phyloP scores from a whole-genome alignment of 2,888 invertebrate genomes.

The Augochlorella aurata region DNA sequence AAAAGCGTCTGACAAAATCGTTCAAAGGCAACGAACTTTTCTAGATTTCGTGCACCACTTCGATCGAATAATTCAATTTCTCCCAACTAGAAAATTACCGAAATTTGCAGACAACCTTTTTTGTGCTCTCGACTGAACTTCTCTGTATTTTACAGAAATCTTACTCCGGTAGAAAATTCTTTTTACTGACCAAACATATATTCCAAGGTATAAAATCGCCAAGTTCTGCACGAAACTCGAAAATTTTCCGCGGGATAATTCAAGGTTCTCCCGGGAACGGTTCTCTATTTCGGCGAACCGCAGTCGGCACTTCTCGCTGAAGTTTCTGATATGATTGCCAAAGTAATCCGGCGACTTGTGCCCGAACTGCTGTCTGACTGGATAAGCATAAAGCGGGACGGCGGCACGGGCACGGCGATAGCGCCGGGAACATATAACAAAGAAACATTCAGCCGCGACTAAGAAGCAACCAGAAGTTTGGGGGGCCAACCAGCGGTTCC shows the following conservation, averaged over 20 bases:
- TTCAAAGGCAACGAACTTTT: neutral
- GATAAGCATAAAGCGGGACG: conserved; percentile 70
- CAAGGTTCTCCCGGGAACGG: neutral
- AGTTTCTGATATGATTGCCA: conserved; percentile 19
- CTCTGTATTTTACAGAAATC: too few species aligned
- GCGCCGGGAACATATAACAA: conserved; percentile 55
- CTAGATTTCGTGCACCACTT: neutral
- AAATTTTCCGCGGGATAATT: too few species aligned
- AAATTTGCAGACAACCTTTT: neutral
- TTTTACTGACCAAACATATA: too few species aligned
- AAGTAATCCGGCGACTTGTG: conserved; percentile 59
- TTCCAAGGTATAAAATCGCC: too few species aligned
- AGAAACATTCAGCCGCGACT: conserved; percentile 73
- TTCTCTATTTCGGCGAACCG: neutral
- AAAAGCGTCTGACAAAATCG: neutral
- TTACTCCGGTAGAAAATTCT: neutral
- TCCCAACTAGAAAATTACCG: neutral
- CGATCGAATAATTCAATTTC: neutral
- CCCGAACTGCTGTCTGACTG: conserved; percentile 63
- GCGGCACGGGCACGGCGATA: conserved; percentile 12
- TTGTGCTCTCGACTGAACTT: too few species aligned
- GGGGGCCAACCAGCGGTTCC: neutral
- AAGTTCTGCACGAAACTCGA: too few species aligned
- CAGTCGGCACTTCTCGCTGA: neutral
- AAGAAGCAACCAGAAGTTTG: conserved; percentile 8